A percentile compares a stretch with the other conserved stretches of the same genome.
Evolutionary conservation across 2,888 invertebrate species (phyloP).

Genomic region (Pantelozetes paolii): DNA sequence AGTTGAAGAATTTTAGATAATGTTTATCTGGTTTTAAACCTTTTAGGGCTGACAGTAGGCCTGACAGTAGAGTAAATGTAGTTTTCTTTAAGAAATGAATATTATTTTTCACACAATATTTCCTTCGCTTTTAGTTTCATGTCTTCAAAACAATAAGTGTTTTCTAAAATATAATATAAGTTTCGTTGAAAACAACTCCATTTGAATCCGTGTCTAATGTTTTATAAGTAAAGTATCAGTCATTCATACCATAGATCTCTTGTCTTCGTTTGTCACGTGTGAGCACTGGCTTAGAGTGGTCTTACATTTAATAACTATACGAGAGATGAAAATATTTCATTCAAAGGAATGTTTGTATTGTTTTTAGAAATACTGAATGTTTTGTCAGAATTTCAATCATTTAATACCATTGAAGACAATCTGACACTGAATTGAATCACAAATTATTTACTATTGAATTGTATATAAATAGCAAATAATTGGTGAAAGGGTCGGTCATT

Average conservation of each 20-base stretch:
- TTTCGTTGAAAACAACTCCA: neutral
- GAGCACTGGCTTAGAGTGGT: neutral
- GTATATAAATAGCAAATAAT: too few relatives aligned
- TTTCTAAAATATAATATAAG: conserved; percentile 5
- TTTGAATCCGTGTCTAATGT: conserved; percentile 3
- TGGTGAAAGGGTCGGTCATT: too few relatives aligned
- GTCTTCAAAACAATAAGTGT: neutral
- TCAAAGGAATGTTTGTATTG: too few relatives aligned
- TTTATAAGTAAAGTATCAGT: neutral
- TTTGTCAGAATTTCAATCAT: too few relatives aligned
- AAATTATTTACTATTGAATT: too few relatives aligned
- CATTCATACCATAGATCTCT: neutral
- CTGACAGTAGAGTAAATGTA: too few relatives aligned
- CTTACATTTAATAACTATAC: too few relatives aligned
- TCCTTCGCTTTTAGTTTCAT: neutral
- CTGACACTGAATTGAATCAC: too few relatives aligned
- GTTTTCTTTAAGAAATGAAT: neutral
- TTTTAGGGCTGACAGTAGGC: too few relatives aligned
- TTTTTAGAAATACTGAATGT: too few relatives aligned
- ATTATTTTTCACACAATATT: conserved; percentile 9
- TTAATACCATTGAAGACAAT: too few relatives aligned
- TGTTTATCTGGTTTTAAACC: conserved; percentile 1
- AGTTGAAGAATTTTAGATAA: neutral
- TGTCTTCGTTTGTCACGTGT: neutral
- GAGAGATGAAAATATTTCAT: too few relatives aligned